Conservation (phyloP, 2,113 vertebrate genomes). For the Etia nguti region DNA sequence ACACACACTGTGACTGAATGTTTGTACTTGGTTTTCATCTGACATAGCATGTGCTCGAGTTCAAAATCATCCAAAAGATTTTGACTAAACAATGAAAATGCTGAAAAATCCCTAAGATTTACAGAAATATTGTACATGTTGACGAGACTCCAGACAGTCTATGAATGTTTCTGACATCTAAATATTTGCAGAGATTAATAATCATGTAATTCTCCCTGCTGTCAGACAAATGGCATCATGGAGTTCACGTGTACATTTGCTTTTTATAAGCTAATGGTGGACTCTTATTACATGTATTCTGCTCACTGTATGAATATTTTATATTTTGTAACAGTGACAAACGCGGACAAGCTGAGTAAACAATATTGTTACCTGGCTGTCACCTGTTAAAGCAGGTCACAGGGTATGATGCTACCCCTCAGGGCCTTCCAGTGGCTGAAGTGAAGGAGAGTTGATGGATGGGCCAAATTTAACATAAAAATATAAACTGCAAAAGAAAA, state of each 20-base stretch:
- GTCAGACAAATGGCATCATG: not conserved
- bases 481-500: not conserved
- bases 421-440: not conserved
- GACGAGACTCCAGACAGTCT: not conserved
- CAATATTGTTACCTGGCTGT: not conserved
- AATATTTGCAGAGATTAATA: not conserved
- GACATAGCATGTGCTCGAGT: not conserved
- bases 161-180: not conserved
- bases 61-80: not conserved
- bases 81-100: not conserved
- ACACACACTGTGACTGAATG: too few species aligned
- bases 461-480: not conserved
- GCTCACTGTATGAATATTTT: not conserved
- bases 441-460: not conserved
- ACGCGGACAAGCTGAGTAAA: not conserved
- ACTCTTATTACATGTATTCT: not conserved
- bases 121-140: not conserved
- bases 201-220: not conserved
- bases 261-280: not conserved
- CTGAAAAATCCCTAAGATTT: not conserved
- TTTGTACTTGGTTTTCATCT: not conserved
- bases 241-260: not conserved
- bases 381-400: not conserved
- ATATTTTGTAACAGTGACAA: not conserved
- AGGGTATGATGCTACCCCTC: not conserved